phyloP scores from a whole-genome alignment of 2,797 vertebrate species.

The Sarcophilus harrisii region DNA sequence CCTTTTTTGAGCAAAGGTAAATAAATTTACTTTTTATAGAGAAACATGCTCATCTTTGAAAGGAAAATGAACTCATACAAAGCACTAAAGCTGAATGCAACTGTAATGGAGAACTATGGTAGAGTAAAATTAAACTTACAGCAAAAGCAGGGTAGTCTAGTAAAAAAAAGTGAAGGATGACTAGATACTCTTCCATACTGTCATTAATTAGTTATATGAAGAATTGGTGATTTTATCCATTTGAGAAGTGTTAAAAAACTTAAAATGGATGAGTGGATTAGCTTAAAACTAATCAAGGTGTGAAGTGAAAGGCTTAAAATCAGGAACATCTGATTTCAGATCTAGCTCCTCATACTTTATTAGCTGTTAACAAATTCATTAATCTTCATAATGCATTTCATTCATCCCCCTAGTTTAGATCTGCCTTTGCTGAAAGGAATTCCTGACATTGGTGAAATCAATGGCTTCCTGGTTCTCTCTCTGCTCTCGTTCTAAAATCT shows the following conservation, averaged over 20 bases:
- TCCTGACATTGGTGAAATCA: not conserved
- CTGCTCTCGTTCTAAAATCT: not conserved
- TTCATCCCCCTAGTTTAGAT: not conserved
- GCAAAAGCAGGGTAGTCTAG: not conserved
- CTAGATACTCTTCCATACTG: not conserved
- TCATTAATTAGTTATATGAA: not conserved
- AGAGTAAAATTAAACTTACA: not conserved
- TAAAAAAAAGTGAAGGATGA: not conserved
- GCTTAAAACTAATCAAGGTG: not conserved
- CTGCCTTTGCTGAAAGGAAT: not conserved
- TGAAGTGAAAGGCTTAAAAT: not conserved
- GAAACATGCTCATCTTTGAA: not conserved
- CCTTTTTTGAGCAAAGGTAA: not conserved
- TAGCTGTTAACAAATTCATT: not conserved
- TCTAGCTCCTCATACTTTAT: not conserved
- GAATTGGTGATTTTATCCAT: not conserved
- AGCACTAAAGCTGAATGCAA: not conserved
- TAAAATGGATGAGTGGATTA: not conserved
- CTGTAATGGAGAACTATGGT: not conserved
- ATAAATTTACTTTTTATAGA: not conserved
- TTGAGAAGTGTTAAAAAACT: not conserved
- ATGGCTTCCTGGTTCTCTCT: not conserved
- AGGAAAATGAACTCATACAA: not conserved
- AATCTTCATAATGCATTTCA: not conserved
- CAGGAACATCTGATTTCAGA: not conserved